phyloP scores from a whole-genome alignment of 2,888 invertebrate genomes.

The Esperia sulphurella region DNA sequence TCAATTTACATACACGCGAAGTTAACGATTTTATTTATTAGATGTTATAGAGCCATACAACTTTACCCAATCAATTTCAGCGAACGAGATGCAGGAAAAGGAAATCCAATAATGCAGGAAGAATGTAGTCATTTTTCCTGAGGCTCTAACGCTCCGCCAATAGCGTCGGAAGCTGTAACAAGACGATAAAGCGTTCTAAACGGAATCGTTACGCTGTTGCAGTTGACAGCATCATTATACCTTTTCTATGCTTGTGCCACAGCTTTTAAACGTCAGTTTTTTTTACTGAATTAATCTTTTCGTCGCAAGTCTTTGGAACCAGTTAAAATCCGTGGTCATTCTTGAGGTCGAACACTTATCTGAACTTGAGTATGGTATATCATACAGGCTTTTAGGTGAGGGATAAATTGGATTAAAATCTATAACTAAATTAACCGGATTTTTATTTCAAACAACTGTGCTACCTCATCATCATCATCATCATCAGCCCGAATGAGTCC shows the following conservation, averaged over 20 bases:
- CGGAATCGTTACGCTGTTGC: constrained; percentile 29
- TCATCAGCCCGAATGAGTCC: too few species aligned
- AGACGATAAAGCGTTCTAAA: constrained; percentile 4
- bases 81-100: constrained; percentile 3
- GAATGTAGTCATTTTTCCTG: constrained; percentile 10
- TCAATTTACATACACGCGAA: too few species aligned
- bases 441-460: too few species aligned
- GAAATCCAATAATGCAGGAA: constrained; percentile 10
- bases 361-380: too few species aligned
- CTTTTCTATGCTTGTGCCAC: constrained; percentile 16
- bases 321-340: too few species aligned
- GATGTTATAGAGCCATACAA: background rate
- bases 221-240: constrained; percentile 33
- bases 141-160: constrained; percentile 5
- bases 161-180: constrained; percentile 1
- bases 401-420: too few species aligned
- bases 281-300: background rate
- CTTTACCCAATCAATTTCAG: background rate
- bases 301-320: too few species aligned
- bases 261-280: background rate
- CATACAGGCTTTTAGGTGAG: too few species aligned
- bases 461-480: too few species aligned
- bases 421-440: too few species aligned
- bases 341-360: too few species aligned
- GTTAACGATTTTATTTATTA: too few species aligned